Percentiles rank a stretch among this genome's conserved stretches.
These are phyloP conservation scores for Bathynomus jamesi DNA, from an alignment of 1,140 invertebrate species.

Conservation along the genomic window DNA sequence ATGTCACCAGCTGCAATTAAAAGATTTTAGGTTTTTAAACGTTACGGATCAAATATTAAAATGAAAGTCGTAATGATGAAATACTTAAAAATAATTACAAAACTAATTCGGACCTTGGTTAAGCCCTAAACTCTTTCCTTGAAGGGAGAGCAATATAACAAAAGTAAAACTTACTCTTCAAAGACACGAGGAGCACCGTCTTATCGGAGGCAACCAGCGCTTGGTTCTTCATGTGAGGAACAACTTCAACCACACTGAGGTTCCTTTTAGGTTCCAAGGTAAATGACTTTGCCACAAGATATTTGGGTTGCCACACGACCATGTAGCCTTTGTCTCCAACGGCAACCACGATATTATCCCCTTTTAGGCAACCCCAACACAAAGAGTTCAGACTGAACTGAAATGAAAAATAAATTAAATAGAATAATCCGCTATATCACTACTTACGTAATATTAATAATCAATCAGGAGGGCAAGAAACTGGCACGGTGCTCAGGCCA, in stretches of 20 bases:
- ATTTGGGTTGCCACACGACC: constrained; percentile 21
- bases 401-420: not conserved
- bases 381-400: constrained; percentile 2
- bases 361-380: constrained; percentile 19
- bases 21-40: too few species aligned
- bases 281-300: not conserved
- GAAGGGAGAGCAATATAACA: not conserved
- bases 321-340: constrained; percentile 13
- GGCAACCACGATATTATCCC: constrained; percentile 17
- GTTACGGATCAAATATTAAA: too few species aligned
- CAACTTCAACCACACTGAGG: constrained; percentile 7
- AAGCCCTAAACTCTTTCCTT: too few species aligned
- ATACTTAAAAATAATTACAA: too few species aligned
- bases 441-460: not conserved
- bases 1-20: constrained; percentile 18
- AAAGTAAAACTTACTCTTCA: constrained; percentile 10
- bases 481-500: too few species aligned
- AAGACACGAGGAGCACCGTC: constrained; percentile 12
- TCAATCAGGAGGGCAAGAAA: too few species aligned
- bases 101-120: too few species aligned
- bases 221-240: constrained; percentile 6
- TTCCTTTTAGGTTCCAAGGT: constrained; percentile 1
- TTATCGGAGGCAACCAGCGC: constrained; percentile 17
- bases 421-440: not conserved
- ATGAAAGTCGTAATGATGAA: too few species aligned